Conservation (phyloP, 2,113 vertebrate genomes). For the Todiramphus saurophagus region DNA sequence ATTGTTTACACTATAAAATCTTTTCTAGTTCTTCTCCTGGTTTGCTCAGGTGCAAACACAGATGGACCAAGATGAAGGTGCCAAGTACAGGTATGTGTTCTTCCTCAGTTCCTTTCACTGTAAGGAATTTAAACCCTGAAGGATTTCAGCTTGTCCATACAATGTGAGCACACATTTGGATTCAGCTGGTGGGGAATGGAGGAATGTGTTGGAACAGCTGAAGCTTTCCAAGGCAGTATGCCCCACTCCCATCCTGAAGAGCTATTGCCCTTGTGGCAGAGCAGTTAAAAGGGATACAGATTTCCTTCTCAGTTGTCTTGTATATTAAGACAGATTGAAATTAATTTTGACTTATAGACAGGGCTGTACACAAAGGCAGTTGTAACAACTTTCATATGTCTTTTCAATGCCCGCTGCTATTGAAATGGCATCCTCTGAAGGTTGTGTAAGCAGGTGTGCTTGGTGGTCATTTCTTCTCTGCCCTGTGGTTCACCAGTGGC, state of each 20-base stretch:
- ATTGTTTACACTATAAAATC: slow-evolving; percentile 37
- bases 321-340: not conserved
- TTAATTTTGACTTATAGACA: not conserved
- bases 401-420: not conserved
- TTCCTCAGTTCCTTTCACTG: not conserved
- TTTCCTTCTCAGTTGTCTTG: not conserved
- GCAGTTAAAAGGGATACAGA: not conserved
- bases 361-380: not conserved
- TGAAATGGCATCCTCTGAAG: not conserved
- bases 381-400: not conserved
- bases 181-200: not conserved
- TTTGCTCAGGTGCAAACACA: slow-evolving; percentile 91
- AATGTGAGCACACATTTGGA: rapidly evolving
- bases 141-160: not conserved
- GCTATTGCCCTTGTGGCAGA: not conserved
- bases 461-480: not conserved
- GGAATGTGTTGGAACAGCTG: not conserved
- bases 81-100: slow-evolving; percentile 86
- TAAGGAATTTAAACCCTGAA: not conserved
- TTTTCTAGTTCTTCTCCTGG: slow-evolving; percentile 94
- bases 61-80: slow-evolving; percentile 94
- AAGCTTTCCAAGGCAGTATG: not conserved
- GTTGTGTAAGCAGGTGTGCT: not conserved
- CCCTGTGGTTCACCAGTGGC: not conserved
- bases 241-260: not conserved